Evolutionary conservation across 2,888 invertebrate genomes (phyloP).

Genomic region (Limnephilus marmoratus): DNA sequence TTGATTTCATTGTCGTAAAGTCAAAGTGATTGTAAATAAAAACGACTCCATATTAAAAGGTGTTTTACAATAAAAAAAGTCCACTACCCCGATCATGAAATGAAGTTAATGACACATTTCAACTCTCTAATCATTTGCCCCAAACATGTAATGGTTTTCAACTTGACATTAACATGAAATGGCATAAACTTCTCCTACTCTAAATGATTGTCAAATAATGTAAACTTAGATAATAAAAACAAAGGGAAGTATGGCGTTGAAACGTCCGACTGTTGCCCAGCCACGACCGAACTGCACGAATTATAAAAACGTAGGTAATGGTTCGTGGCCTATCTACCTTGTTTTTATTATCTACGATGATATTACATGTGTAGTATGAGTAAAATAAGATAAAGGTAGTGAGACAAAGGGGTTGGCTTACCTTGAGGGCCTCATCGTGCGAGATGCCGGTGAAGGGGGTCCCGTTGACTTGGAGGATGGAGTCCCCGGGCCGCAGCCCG

Average conservation of each 20-base stretch:
- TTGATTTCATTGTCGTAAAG: too few relatives aligned
- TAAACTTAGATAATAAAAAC: neutral
- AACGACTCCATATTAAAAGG: too few relatives aligned
- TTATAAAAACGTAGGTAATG: too few relatives aligned
- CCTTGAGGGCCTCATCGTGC: slow-evolving; percentile 95
- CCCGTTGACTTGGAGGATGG: slow-evolving; percentile 96
- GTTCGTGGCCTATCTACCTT: too few relatives aligned
- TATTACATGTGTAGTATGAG: neutral
- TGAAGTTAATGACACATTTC: too few relatives aligned
- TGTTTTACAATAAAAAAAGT: too few relatives aligned
- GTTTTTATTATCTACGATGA: neutral
- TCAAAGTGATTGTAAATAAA: too few relatives aligned
- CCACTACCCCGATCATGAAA: too few relatives aligned
- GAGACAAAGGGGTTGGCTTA: slow-evolving; percentile 72
- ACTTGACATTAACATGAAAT: neutral
- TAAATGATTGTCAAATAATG: neutral
- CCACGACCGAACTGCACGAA: too few relatives aligned
- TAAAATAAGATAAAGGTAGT: slow-evolving; percentile 48
- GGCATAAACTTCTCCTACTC: neutral
- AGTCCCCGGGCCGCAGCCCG: slow-evolving; percentile 93
- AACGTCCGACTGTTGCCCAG: too few relatives aligned
- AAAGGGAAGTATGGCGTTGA: too few relatives aligned
- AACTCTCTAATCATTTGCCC: neutral
- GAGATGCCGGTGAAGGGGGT: slow-evolving; percentile 94
- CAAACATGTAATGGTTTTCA: neutral